Conservation (phyloP, 2,888 invertebrate species). For the Erebia epiphron region DNA sequence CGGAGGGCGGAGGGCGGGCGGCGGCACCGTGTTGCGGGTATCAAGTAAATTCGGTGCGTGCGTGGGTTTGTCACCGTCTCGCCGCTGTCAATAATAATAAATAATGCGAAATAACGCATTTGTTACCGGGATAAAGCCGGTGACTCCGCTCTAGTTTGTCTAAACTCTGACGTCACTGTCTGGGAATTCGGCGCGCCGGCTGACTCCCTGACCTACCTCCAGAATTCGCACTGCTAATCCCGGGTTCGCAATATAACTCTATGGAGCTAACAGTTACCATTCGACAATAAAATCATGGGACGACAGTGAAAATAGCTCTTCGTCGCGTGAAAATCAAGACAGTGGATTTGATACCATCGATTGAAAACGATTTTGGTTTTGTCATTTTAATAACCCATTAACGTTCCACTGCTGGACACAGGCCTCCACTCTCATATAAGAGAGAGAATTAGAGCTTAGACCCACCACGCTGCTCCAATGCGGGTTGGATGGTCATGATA, state of each 20-base stretch:
- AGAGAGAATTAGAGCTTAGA: too few species aligned
- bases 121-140: conserved; percentile 72
- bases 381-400: too few species aligned
- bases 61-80: conserved; percentile 80
- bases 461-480: too few species aligned
- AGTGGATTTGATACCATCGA: too few species aligned
- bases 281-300: too few species aligned
- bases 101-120: conserved; percentile 77
- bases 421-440: too few species aligned
- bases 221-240: conserved; percentile 50
- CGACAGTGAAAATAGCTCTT: too few species aligned
- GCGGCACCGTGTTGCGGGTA: conserved; percentile 49
- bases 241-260: conserved; percentile 8
- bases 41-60: conserved; percentile 63
- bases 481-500: too few species aligned
- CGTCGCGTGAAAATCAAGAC: too few species aligned
- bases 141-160: conserved; percentile 80
- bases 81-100: conserved; percentile 79
- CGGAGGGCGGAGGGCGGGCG: conserved; percentile 55
- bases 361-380: too few species aligned
- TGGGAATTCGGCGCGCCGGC: conserved; percentile 74
- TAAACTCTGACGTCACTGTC: conserved; percentile 77
- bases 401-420: too few species aligned
- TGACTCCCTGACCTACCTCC: conserved; percentile 78
- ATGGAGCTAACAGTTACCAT: background rate